phyloP scores from a whole-genome alignment of 2,888 invertebrate species.

The Ophioninae sp. region DNA sequence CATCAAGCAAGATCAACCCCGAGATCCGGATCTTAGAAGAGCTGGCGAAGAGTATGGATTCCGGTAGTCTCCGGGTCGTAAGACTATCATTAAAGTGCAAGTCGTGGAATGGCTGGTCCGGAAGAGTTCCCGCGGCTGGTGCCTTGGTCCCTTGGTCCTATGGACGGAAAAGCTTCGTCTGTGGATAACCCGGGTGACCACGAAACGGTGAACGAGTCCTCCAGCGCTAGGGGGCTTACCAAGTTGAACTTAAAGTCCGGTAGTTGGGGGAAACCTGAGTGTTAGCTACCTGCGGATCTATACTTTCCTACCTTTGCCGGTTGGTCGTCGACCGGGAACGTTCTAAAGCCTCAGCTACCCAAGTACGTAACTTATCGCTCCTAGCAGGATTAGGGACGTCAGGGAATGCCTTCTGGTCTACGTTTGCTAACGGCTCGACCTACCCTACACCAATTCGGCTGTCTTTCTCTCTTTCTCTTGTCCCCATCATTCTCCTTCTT shows the following conservation, averaged over 20 bases:
- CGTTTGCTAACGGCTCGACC: slow-evolving; percentile 49
- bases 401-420: slow-evolving; percentile 47
- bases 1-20: slow-evolving; percentile 32
- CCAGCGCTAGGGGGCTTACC: slow-evolving; percentile 37
- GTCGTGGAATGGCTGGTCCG: slow-evolving; percentile 20
- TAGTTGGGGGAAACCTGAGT: slow-evolving; percentile 60
- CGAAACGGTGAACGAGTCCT: slow-evolving; percentile 27
- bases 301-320: slow-evolving; percentile 35
- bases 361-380: slow-evolving; percentile 63
- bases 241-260: slow-evolving; percentile 60
- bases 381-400: slow-evolving; percentile 56
- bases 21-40: slow-evolving; percentile 5
- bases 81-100: slow-evolving; percentile 26
- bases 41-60: slow-evolving; percentile 27
- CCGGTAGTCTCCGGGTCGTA: background rate
- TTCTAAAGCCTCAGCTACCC: slow-evolving; percentile 41
- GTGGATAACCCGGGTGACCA: slow-evolving; percentile 40
- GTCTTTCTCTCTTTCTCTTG: slow-evolving; percentile 17
- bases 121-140: slow-evolving; percentile 8
- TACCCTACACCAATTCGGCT: slow-evolving; percentile 30
- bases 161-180: slow-evolving; percentile 26
- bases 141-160: slow-evolving; percentile 25
- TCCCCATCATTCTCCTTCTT: background rate
- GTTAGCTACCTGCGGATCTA: slow-evolving; percentile 39
- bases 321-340: slow-evolving; percentile 11